phyloP scores from a whole-genome alignment of 1,140 invertebrate species.

The Antheraea pernyi region DNA sequence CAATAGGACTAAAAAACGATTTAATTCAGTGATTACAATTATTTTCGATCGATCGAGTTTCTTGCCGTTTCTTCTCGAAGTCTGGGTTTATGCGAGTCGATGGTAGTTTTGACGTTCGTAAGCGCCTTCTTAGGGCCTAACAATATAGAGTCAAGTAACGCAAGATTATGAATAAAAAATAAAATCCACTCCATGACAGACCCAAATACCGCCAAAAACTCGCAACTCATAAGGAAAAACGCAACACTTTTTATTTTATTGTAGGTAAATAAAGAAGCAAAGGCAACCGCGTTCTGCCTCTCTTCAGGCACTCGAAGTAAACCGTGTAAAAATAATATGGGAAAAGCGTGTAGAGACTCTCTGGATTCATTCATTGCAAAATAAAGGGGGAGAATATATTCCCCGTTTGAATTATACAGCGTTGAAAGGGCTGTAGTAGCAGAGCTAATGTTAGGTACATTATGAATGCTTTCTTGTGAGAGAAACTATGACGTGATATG shows the following conservation, averaged over 20 bases:
- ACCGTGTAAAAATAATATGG: conserved; percentile 4
- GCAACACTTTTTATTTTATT: not conserved
- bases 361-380: not conserved
- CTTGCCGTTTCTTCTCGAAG: too few relatives aligned
- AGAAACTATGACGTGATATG: not conserved
- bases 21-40: too few relatives aligned
- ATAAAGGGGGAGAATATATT: not conserved
- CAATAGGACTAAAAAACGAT: too few relatives aligned
- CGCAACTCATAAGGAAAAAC: not conserved
- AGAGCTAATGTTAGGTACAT: not conserved
- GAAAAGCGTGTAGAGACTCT: not conserved
- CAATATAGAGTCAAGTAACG: too few relatives aligned
- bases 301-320: conserved; percentile 2
- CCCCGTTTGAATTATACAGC: not conserved
- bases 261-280: not conserved
- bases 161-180: too few relatives aligned
- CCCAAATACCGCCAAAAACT: not conserved
- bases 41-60: too few relatives aligned
- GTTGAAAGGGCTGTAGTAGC: not conserved
- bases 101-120: too few relatives aligned
- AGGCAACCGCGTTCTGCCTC: not conserved
- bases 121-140: not conserved
- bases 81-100: too few relatives aligned
- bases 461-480: not conserved
- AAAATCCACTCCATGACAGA: too few relatives aligned